phyloP scores from a whole-genome alignment of 2,113 vertebrate genomes.

The Alligator mississippiensis region DNA sequence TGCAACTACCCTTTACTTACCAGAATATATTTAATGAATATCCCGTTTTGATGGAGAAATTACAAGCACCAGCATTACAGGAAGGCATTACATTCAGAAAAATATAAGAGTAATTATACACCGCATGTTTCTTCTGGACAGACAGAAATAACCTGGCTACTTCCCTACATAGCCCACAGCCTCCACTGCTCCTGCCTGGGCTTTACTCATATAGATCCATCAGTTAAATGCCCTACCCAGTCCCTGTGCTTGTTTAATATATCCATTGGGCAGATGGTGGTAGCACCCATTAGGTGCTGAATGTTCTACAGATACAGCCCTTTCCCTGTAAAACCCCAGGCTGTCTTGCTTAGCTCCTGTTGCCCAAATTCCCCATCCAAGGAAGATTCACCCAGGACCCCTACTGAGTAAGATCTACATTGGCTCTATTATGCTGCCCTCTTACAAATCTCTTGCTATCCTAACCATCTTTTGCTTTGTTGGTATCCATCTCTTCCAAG shows the following conservation, averaged over 20 bases:
- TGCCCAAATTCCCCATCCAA: neutral
- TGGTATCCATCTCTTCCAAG: neutral
- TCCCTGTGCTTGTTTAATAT: neutral
- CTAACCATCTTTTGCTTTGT: accelerated
- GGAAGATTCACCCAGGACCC: neutral
- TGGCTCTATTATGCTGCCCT: neutral
- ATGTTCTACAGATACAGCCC: neutral
- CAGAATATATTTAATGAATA: conserved; percentile 2
- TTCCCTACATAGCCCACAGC: neutral
- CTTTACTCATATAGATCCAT: neutral
- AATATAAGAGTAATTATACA: neutral
- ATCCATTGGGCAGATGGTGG: neutral
- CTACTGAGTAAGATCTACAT: neutral
- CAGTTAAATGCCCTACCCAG: neutral
- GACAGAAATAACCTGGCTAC: neutral
- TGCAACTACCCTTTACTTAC: neutral
- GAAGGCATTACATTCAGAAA: neutral
- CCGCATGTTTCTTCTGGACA: neutral
- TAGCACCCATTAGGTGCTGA: neutral
- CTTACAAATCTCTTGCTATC: neutral
- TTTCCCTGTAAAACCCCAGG: neutral
- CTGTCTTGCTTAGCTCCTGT: neutral
- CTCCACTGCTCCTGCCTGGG: neutral
- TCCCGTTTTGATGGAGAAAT: neutral
- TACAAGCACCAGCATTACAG: neutral